Percentiles rank a stretch among this genome's conserved stretches.
Conservation (phyloP, 2,888 invertebrate genomes). For the Stenichneumon culpator region DNA sequence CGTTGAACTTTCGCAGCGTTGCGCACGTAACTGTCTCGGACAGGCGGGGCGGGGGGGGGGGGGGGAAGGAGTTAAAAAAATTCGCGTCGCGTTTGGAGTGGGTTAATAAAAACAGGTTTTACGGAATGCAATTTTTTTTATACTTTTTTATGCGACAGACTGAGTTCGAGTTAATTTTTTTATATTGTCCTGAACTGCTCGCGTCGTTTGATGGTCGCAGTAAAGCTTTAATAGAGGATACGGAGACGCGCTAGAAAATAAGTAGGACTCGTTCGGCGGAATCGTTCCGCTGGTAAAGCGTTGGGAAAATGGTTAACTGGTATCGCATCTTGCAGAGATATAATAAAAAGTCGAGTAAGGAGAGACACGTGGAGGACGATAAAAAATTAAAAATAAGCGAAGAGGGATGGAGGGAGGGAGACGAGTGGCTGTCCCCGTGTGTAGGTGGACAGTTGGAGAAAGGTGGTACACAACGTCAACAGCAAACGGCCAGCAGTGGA, state of each 20-base stretch:
- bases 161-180: not conserved
- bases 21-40: not conserved
- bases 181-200: not conserved
- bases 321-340: not conserved
- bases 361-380: constrained; percentile 13
- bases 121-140: not conserved
- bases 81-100: not conserved
- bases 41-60: too few species aligned
- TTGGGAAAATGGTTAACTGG: constrained; percentile 13
- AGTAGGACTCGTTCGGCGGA: constrained; percentile 6
- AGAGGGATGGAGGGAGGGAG: not conserved
- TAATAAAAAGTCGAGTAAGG: constrained; percentile 17
- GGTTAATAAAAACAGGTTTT: not conserved
- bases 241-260: not conserved
- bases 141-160: not conserved
- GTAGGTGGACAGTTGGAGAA: constrained; percentile 37
- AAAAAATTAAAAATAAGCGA: not conserved
- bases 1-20: not conserved
- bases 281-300: not conserved
- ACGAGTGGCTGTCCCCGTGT: too few species aligned
- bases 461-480: constrained; percentile 46
- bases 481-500: constrained; percentile 40
- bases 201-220: not conserved
- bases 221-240: not conserved
- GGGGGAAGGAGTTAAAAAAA: too few species aligned